A percentile compares a stretch with the other conserved stretches of the same genome.
Evolutionary conservation across 2,888 invertebrate genomes (phyloP).

Genomic region (Apoderus coryli): DNA sequence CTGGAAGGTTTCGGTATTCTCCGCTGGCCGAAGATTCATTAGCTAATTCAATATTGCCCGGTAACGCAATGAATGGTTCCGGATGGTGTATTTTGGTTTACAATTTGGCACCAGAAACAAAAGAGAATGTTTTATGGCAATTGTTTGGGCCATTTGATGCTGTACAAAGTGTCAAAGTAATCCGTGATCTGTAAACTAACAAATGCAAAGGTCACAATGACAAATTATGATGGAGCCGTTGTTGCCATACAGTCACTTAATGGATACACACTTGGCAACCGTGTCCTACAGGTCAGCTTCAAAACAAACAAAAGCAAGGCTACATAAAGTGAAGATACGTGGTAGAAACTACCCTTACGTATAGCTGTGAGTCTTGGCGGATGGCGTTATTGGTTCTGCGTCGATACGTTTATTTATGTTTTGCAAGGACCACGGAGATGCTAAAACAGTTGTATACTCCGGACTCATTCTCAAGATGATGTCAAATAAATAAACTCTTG

Average conservation of each 20-base stretch:
- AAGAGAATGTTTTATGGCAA: slow-evolving; percentile 86
- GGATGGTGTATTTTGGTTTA: slow-evolving; percentile 91
- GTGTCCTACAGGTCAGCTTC: slow-evolving; percentile 95
- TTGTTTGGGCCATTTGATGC: slow-evolving; percentile 95
- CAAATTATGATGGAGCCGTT: slow-evolving; percentile 93
- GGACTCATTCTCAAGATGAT: no score
- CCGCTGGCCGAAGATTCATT: slow-evolving; percentile 57
- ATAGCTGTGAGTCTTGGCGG: no score
- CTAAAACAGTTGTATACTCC: no score
- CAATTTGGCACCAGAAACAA: slow-evolving; percentile 82
- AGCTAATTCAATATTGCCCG: slow-evolving; percentile 66
- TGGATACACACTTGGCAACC: slow-evolving; percentile 88
- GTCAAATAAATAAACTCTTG: no score
- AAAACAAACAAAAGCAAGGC: slow-evolving; percentile 82
- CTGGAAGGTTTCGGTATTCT: slow-evolving; percentile 64
- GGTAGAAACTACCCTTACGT: slow-evolving; percentile 23
- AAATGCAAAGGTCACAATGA: slow-evolving; percentile 99
- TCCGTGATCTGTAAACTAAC: slow-evolving; percentile 45
- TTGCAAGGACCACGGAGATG: no score
- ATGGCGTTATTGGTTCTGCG: no score
- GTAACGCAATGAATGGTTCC: slow-evolving; percentile 72
- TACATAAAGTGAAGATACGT: slow-evolving; percentile 35
- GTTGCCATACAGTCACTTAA: slow-evolving; percentile 93
- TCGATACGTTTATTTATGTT: no score
- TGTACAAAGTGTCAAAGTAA: slow-evolving; percentile 90